These are phyloP conservation scores for Noctua janthina DNA, from an alignment of 2,888 invertebrate species.

Conservation along the genomic window DNA sequence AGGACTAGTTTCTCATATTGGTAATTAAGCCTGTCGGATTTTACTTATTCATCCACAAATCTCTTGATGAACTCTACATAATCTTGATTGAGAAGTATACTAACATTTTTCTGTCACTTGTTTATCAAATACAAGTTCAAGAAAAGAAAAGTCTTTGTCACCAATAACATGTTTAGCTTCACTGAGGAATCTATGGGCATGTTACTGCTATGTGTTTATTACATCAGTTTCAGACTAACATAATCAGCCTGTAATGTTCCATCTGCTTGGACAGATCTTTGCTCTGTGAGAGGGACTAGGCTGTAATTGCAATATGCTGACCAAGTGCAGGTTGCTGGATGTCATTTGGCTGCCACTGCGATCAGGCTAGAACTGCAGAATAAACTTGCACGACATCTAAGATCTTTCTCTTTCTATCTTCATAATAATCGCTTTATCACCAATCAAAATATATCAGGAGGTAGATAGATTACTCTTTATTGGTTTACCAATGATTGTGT, in stretches of 20 bases:
- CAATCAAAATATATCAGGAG: background rate
- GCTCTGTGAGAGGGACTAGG: background rate
- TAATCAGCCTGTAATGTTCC: background rate
- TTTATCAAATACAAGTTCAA: constrained; percentile 3
- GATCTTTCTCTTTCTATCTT: background rate
- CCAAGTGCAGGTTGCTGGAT: background rate
- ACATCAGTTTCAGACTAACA: background rate
- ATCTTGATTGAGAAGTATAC: background rate
- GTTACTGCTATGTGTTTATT: background rate
- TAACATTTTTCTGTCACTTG: background rate
- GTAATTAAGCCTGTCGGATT: background rate
- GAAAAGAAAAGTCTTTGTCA: background rate
- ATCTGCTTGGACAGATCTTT: background rate
- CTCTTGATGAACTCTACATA: background rate
- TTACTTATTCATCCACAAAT: background rate
- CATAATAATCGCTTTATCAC: background rate
- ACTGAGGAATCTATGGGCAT: constrained; percentile 13
- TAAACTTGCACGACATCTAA: background rate
- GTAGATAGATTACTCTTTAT: background rate
- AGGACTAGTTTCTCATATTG: background rate
- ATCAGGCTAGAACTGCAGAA: background rate
- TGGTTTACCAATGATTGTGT: constrained; percentile 4
- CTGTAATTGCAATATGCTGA: background rate
- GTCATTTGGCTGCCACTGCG: background rate
- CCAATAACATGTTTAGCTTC: constrained; percentile 12